Percentiles rank a stretch among this genome's conserved stretches.
Conservation (phyloP, 2,888 invertebrate genomes). For the Chromoteleia sp. region DNA sequence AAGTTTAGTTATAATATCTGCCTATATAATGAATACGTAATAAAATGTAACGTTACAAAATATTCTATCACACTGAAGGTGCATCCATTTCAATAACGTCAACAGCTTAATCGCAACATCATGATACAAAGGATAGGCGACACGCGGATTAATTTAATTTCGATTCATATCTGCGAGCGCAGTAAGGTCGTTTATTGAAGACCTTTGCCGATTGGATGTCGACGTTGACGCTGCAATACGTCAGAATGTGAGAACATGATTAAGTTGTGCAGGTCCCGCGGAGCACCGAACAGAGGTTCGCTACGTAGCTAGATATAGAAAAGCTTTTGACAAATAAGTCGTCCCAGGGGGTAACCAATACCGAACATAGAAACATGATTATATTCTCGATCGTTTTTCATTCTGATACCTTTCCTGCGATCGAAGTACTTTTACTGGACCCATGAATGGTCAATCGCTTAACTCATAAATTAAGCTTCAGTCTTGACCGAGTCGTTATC, state of each 20-base stretch:
- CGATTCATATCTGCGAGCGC: slow-evolving; percentile 43
- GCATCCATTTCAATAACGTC: slow-evolving; percentile 33
- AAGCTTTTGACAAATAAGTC: slow-evolving; percentile 77
- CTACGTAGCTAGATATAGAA: slow-evolving; percentile 64
- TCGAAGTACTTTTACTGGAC: slow-evolving; percentile 47
- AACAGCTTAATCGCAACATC: slow-evolving; percentile 48
- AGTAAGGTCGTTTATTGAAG: slow-evolving; percentile 56
- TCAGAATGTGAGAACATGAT: slow-evolving; percentile 79
- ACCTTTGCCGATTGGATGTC: slow-evolving; percentile 61
- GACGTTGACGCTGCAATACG: slow-evolving; percentile 75
- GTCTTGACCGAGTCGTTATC: slow-evolving; percentile 49
- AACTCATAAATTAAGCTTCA: slow-evolving; percentile 60
- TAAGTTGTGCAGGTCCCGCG: slow-evolving; percentile 72
- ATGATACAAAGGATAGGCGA: slow-evolving; percentile 50
- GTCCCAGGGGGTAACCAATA: slow-evolving; percentile 72
- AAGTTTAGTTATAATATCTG: too few relatives aligned
- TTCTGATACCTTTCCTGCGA: slow-evolving; percentile 64
- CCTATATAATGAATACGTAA: not conserved
- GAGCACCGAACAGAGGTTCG: slow-evolving; percentile 61
- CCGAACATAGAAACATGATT: slow-evolving; percentile 65
- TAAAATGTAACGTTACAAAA: not conserved
- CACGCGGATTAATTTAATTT: slow-evolving; percentile 51
- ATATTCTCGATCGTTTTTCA: slow-evolving; percentile 69
- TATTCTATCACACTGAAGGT: slow-evolving; percentile 2
- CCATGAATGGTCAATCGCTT: slow-evolving; percentile 54